These are phyloP conservation scores for Acleris holmiana DNA, from an alignment of 2,888 invertebrate species.

Conservation along the genomic window DNA sequence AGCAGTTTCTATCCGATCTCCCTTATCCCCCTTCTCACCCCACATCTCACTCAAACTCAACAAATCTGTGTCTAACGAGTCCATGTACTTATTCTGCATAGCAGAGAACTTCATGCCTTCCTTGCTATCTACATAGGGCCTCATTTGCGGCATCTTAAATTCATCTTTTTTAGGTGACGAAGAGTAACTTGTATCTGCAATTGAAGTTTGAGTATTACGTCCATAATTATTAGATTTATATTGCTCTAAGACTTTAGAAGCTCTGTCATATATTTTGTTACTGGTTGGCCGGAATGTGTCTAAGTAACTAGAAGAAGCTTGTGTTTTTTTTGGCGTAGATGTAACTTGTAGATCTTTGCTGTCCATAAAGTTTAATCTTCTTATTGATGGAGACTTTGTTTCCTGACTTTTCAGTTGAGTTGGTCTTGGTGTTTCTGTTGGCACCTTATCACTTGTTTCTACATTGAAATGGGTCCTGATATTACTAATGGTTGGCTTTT, in stretches of 20 bases:
- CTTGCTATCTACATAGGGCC: constrained; percentile 62
- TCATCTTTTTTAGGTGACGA: constrained; percentile 61
- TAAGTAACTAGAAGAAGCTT: constrained; percentile 49
- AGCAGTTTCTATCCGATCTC: constrained; percentile 61
- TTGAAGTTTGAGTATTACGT: constrained; percentile 54
- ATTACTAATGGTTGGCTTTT: constrained; percentile 45
- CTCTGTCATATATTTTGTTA: constrained; percentile 74
- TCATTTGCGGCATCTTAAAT: constrained; percentile 75
- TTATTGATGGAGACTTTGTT: constrained; percentile 61
- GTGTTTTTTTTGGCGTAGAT: constrained; percentile 69
- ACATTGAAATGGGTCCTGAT: constrained; percentile 42
- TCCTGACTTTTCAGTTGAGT: constrained; percentile 42
- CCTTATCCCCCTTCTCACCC: constrained; percentile 77
- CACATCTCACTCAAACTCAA: constrained; percentile 87
- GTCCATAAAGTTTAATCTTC: constrained; percentile 69
- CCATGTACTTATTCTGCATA: constrained; percentile 60
- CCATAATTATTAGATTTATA: constrained; percentile 67
- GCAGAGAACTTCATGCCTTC: constrained; percentile 52
- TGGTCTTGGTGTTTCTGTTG: constrained; percentile 24
- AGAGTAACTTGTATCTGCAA: constrained; percentile 54
- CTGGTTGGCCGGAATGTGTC: constrained; percentile 70
- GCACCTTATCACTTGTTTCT: constrained; percentile 39
- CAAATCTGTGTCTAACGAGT: constrained; percentile 74
- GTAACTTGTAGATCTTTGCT: constrained; percentile 72
- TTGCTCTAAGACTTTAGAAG: constrained; percentile 74